Percentiles rank a stretch among this genome's conserved stretches.
These are phyloP conservation scores for Caenorhabditis zanzibari DNA, from an alignment of 2,888 invertebrate genomes.

Conservation along the genomic window DNA sequence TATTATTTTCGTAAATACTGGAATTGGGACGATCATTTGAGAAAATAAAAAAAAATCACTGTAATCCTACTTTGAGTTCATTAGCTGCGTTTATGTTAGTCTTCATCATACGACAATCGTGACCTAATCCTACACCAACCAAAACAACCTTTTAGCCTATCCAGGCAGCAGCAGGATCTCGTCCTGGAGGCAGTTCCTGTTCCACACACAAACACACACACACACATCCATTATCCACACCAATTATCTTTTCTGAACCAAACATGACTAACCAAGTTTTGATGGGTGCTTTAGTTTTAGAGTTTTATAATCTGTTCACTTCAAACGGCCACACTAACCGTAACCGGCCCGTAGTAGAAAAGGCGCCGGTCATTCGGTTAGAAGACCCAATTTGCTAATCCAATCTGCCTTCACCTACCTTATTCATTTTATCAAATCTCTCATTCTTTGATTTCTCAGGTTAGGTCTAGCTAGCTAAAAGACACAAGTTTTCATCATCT, in stretches of 20 bases:
- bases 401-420: conserved; percentile 31
- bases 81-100: neutral
- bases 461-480: neutral
- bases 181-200: conserved; percentile 60
- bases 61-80: conserved; percentile 24
- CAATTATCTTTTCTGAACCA: conserved; percentile 68
- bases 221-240: conserved; percentile 69
- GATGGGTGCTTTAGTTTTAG: conserved; percentile 49
- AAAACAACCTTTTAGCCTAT: conserved; percentile 64
- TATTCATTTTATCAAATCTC: conserved; percentile 13
- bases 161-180: conserved; percentile 49
- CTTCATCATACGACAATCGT: conserved; percentile 24
- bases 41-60: conserved; percentile 27
- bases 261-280: conserved; percentile 68
- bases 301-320: conserved; percentile 60
- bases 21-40: too few species aligned
- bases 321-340: conserved; percentile 37
- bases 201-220: conserved; percentile 58
- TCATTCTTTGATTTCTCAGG: neutral
- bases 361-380: conserved; percentile 36
- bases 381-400: conserved; percentile 58
- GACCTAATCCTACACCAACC: conserved; percentile 48
- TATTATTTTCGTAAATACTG: too few species aligned
- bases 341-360: conserved; percentile 34
- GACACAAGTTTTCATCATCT: conserved; percentile 27